Evolutionary conservation across 2,888 invertebrate genomes (phyloP).

Genomic region (Agriopis aurantiaria): DNA sequence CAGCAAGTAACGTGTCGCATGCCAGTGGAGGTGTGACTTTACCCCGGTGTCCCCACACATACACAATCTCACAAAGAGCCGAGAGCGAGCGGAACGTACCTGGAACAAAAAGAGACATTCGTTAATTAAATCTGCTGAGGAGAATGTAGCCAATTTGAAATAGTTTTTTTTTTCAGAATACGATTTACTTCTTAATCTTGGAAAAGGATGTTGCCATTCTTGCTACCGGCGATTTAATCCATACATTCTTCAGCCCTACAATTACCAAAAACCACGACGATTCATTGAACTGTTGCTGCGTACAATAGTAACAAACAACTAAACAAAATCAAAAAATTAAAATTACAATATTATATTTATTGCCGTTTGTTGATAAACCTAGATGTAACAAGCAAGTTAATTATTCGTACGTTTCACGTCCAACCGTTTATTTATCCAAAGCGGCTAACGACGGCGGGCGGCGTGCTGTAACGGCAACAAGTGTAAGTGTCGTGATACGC

Average conservation of each 20-base stretch:
- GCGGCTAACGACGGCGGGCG: not conserved
- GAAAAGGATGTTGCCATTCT: too few species aligned
- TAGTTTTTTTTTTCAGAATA: not conserved
- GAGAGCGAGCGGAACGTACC: constrained; percentile 49
- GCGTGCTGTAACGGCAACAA: constrained; percentile 3
- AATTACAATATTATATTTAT: too few species aligned
- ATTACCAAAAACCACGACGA: too few species aligned
- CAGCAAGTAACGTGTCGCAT: not conserved
- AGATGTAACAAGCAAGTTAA: too few species aligned
- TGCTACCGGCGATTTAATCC: too few species aligned
- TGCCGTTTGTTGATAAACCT: too few species aligned
- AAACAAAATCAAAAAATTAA: too few species aligned
- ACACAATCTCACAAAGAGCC: constrained; percentile 47
- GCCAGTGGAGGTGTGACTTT: constrained; percentile 1
- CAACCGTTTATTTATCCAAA: not conserved
- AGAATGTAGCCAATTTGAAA: constrained; percentile 6
- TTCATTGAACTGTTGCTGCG: too few species aligned
- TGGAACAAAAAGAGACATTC: constrained; percentile 51
- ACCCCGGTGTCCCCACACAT: constrained; percentile 29
- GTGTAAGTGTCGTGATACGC: not conserved
- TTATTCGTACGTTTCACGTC: not conserved
- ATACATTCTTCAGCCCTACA: too few species aligned
- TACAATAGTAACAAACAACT: too few species aligned
- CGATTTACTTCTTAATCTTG: not conserved
- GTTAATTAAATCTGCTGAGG: constrained; percentile 37